A percentile compares a stretch with the other conserved stretches of the same genome.
Evolutionary conservation across 2,797 vertebrate genomes (phyloP).

Genomic region (Euphonia xanthogaster): DNA sequence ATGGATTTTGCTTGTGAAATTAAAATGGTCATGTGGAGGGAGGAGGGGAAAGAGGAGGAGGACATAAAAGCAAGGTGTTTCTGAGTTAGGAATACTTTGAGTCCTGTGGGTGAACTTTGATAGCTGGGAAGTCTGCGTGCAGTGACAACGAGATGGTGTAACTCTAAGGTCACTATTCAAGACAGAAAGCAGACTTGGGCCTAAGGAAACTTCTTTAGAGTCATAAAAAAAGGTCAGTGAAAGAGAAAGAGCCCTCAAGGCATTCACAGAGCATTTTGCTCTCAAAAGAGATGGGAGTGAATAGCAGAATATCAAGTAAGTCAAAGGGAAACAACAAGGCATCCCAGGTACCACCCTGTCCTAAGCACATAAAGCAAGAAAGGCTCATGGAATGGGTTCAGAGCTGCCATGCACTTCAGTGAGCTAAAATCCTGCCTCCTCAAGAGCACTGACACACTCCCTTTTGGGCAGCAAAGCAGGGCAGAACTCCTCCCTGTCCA

Average conservation of each 20-base stretch:
- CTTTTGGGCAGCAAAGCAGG: background rate
- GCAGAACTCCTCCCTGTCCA: background rate
- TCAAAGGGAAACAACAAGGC: conserved; percentile 19
- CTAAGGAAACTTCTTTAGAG: conserved; percentile 44
- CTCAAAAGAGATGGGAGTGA: background rate
- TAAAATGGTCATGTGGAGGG: background rate
- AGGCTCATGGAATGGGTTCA: background rate
- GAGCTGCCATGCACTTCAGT: background rate
- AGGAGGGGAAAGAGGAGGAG: conserved; percentile 2
- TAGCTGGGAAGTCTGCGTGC: conserved; percentile 10
- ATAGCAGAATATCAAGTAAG: conserved; percentile 42
- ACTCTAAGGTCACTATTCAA: conserved; percentile 57
- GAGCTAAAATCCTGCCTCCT: background rate
- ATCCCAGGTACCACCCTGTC: conserved; percentile 7
- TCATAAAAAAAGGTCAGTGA: conserved; percentile 30
- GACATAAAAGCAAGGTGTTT: background rate
- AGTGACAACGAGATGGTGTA: background rate
- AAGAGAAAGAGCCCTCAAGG: conserved; percentile 29
- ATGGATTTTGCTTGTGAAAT: conserved; percentile 8
- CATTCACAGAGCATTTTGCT: background rate
- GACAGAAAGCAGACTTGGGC: conserved; percentile 42
- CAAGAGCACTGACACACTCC: background rate
- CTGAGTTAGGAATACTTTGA: conserved; percentile 34
- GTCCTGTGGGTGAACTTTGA: conserved; percentile 52
- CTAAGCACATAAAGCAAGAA: background rate